Base-by-base conservation (phyloP, 2,888 invertebrate species). In the Oxycera nigricornis region DNA sequence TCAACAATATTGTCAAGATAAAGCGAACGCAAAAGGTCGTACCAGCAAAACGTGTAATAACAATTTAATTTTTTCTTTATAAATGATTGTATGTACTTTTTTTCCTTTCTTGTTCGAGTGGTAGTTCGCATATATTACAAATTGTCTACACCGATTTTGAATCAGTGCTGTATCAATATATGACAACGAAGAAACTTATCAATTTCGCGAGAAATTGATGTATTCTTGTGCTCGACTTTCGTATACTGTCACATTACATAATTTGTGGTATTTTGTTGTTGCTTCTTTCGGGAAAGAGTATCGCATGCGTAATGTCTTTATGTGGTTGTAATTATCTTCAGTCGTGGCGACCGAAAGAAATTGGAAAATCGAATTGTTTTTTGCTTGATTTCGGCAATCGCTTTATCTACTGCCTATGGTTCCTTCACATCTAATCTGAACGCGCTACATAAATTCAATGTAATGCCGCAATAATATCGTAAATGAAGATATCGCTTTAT, bases 1-100 rank as follows among this genome's bases (percentile, higher is more conserved):
- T 67, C 41, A 67, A 67, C 31, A 67, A 67, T n/a, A 67, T 26
- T 67, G 67, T 67, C 67, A 67, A 67, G 67, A 67, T 67, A 67
- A 67, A 39, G 67, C 46, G 41, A 62, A 39, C 46, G 59, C 26
- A 17, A 67, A 41, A 67, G 67, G 46, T 67, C 67, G 67, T n/a
- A 17, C 9, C 7, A 22, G 26, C 24, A 59, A 30, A 67, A 41
- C 41, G 67, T 67, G 67, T 67, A 67, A 26, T 41, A 35, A 39
- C 62, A 67, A 46, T 67, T 67, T 41, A 41, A 24, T 41, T 46
- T 41, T 67, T 24, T 46, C 46, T 22, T 22, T 62, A 30, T 31
- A 14, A 55, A 7, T 14, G 6, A 7, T 52, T 57, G 20, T 57
- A 7, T 6, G 20, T 62, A 7, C 31, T 26, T 39, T 24, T 59